Evolutionary conservation across 2,888 invertebrate genomes (phyloP).

Genomic region (Anarsia innoxiella): DNA sequence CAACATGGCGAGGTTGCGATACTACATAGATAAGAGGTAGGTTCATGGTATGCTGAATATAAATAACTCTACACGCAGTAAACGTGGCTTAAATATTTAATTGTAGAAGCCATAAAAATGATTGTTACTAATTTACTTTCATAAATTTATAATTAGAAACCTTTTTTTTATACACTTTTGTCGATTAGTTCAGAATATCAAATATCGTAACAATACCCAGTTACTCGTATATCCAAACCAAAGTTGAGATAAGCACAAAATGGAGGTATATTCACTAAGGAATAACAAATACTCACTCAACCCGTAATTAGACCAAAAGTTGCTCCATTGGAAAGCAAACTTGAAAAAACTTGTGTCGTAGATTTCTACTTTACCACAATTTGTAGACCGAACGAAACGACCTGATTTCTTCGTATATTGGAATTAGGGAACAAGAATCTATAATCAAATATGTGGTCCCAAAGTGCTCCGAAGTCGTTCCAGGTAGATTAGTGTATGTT

Average conservation of each 20-base stretch:
- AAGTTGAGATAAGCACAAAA: neutral
- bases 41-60: too few relatives aligned
- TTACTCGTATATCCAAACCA: neutral
- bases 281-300: conserved; percentile 8
- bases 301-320: conserved; percentile 16
- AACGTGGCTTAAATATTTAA: too few relatives aligned
- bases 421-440: neutral
- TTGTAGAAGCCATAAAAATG: too few relatives aligned
- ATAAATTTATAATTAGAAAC: too few relatives aligned
- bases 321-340: conserved; percentile 10
- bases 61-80: too few relatives aligned
- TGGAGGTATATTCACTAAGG: neutral
- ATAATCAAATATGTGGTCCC: neutral
- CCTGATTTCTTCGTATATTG: neutral
- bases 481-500: neutral
- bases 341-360: conserved; percentile 4
- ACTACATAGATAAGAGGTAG: too few relatives aligned
- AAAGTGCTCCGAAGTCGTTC: too few relatives aligned
- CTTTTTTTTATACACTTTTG: too few relatives aligned
- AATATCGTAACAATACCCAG: too few relatives aligned
- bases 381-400: neutral
- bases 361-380: neutral
- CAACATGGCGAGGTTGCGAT: neutral
- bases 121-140: too few relatives aligned
- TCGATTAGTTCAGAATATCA: too few relatives aligned